Percentiles rank a stretch among this genome's conserved stretches.
phyloP scores from a whole-genome alignment of 2,113 vertebrate species.

The Hippoglossus stenolepis region DNA sequence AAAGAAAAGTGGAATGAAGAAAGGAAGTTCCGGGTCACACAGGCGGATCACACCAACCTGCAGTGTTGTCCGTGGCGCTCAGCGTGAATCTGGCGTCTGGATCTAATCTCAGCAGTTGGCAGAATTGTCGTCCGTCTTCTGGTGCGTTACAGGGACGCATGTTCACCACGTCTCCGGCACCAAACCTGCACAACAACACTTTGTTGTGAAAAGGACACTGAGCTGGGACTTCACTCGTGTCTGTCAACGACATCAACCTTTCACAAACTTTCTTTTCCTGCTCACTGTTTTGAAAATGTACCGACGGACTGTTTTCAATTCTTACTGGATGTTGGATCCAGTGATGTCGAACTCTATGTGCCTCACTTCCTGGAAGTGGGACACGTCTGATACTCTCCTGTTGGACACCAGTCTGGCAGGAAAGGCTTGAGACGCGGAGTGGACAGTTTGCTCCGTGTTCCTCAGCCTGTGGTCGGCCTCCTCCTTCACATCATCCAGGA shows the following conservation, averaged over 20 bases:
- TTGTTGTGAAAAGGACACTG: too few relatives aligned
- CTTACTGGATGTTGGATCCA: conserved; percentile 89
- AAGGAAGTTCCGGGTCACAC: neutral
- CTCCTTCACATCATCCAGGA: conserved; percentile 73
- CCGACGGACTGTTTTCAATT: too few relatives aligned
- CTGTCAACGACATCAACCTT: neutral
- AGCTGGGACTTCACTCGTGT: neutral
- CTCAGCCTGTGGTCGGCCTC: fast-evolving
- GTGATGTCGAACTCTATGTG: conserved; percentile 90
- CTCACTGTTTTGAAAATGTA: too few relatives aligned
- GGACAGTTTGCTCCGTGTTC: conserved; percentile 15
- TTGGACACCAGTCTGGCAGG: conserved; percentile 85
- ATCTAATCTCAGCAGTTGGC: conserved; percentile 85
- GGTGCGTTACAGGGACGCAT: conserved; percentile 86
- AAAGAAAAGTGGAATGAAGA: neutral
- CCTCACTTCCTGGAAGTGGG: conserved; percentile 95
- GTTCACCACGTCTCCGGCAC: conserved; percentile 89
- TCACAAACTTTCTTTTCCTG: neutral
- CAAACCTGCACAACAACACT: conserved; percentile 77
- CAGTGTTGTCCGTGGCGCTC: conserved; percentile 76
- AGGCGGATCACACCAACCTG: conserved; percentile 50
- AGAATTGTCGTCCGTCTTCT: conserved; percentile 85
- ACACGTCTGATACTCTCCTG: conserved; percentile 83
- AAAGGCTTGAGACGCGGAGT: conserved; percentile 82
- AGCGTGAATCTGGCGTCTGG: conserved; percentile 83